Conservation (phyloP, 1,140 invertebrate genomes). For the Probaryconus sp. region DNA sequence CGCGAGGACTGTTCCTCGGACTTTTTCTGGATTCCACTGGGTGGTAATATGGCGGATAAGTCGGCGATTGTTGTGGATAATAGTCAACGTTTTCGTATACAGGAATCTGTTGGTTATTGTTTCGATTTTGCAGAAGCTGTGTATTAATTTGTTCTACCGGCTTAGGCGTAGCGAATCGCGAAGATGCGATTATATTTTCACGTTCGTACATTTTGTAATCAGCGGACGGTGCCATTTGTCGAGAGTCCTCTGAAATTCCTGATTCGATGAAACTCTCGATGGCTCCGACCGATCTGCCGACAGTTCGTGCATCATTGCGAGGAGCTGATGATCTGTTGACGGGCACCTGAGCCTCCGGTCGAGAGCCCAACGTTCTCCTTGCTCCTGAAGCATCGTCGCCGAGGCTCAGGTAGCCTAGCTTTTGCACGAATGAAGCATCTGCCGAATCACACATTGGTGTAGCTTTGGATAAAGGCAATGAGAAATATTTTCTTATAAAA, state of each 20-base stretch:
- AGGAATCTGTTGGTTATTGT: conserved; percentile 77
- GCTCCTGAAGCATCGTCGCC: conserved; percentile 66
- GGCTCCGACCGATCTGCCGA: conserved; percentile 72
- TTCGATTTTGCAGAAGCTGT: conserved; percentile 60
- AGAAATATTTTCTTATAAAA: too few species aligned
- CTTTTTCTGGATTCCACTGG: conserved; percentile 76
- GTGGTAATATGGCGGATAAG: conserved; percentile 82
- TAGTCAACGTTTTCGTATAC: conserved; percentile 91
- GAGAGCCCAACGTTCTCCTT: conserved; percentile 64
- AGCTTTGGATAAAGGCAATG: too few species aligned
- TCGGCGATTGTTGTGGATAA: conserved; percentile 79
- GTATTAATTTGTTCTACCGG: conserved; percentile 80
- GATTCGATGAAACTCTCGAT: conserved; percentile 79
- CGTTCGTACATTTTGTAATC: conserved; percentile 84
- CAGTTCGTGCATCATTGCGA: conserved; percentile 47
- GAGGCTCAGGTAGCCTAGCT: conserved; percentile 74
- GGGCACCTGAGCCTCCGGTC: conserved; percentile 74
- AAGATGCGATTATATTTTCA: conserved; percentile 83
- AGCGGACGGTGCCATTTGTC: conserved; percentile 37
- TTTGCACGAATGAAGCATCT: conserved; percentile 75
- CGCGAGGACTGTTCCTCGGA: conserved; percentile 71
- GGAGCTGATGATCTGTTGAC: conserved; percentile 56
- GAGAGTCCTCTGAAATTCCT: conserved; percentile 56
- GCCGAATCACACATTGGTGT: conserved; percentile 77
- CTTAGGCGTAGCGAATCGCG: conserved; percentile 87